Conservation (phyloP, 2,888 invertebrate genomes). For the Thumatha senex region DNA sequence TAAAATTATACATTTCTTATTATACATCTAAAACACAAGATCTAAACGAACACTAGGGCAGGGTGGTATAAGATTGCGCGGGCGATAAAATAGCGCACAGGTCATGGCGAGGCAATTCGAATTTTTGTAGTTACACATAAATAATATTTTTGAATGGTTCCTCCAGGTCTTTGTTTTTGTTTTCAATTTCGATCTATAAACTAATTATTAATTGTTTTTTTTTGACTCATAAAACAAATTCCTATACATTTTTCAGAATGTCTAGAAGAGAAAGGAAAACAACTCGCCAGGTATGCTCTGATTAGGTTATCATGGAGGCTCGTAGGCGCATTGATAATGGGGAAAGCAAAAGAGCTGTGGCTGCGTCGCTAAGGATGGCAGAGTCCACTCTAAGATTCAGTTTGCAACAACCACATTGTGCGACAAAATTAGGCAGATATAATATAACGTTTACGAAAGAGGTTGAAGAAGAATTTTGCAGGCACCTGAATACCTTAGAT, state of each 20-base stretch:
- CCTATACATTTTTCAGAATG: not conserved
- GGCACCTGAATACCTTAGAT: constrained; percentile 7
- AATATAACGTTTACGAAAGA: constrained; percentile 10
- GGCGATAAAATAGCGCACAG: not conserved
- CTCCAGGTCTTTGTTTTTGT: no score
- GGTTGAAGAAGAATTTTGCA: constrained; percentile 10
- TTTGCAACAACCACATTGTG: not conserved
- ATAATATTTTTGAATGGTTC: no score
- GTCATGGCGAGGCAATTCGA: not conserved
- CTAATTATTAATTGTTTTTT: not conserved
- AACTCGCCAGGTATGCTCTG: no score
- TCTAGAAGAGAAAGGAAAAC: not conserved
- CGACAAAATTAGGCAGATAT: constrained; percentile 3
- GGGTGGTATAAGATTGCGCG: not conserved
- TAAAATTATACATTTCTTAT: no score
- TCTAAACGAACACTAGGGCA: no score
- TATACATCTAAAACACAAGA: no score
- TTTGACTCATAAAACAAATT: not conserved
- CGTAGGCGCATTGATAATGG: not conserved
- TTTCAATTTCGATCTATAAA: not conserved
- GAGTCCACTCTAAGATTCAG: constrained; percentile 6
- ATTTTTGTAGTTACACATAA: no score
- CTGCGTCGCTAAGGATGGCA: constrained; percentile 1
- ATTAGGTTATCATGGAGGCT: no score
- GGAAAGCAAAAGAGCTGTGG: not conserved